phyloP scores from a whole-genome alignment of 2,888 invertebrate genomes.

The Rapana venosa region DNA sequence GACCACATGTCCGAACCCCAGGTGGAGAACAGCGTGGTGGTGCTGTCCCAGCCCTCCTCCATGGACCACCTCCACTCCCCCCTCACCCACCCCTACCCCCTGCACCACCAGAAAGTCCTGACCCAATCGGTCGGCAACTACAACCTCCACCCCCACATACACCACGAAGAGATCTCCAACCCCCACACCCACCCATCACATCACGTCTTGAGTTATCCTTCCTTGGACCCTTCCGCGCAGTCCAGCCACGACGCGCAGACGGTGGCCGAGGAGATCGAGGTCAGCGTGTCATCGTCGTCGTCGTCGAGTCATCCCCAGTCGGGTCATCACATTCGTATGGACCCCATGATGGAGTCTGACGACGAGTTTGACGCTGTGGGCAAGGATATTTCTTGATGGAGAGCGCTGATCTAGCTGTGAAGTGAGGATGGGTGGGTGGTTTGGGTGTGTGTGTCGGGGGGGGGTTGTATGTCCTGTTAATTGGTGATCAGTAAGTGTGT shows the following conservation, averaged over 20 bases:
- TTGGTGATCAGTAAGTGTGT: too few relatives aligned
- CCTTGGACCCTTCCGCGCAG: constrained; percentile 20
- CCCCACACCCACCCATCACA: constrained; percentile 47
- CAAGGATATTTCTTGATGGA: constrained; percentile 23
- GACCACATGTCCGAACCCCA: constrained; percentile 40
- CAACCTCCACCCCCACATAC: constrained; percentile 49
- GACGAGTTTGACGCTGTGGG: constrained; percentile 51
- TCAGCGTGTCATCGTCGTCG: constrained; percentile 31
- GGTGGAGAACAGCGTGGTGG: constrained; percentile 57
- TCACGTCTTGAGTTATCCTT: constrained; percentile 48
- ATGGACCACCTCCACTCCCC: constrained; percentile 51
- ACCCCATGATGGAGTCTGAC: constrained; percentile 62
- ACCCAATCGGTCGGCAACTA: constrained; percentile 42
- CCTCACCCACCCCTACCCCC: constrained; percentile 52
- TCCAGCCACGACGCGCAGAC: constrained; percentile 2
- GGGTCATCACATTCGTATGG: constrained; percentile 51
- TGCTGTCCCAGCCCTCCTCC: constrained; percentile 60
- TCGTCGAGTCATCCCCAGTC: constrained; percentile 32
- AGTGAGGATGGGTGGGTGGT: not conserved
- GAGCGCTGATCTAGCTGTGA: not conserved
- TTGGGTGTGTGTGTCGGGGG: not conserved
- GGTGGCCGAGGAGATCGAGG: constrained; percentile 26
- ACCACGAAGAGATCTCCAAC: constrained; percentile 54
- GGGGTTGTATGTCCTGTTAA: too few relatives aligned
- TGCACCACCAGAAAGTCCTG: constrained; percentile 49